These are phyloP conservation scores for Xylota sylvarum DNA, from an alignment of 2,888 invertebrate genomes.

Conservation along the genomic window DNA sequence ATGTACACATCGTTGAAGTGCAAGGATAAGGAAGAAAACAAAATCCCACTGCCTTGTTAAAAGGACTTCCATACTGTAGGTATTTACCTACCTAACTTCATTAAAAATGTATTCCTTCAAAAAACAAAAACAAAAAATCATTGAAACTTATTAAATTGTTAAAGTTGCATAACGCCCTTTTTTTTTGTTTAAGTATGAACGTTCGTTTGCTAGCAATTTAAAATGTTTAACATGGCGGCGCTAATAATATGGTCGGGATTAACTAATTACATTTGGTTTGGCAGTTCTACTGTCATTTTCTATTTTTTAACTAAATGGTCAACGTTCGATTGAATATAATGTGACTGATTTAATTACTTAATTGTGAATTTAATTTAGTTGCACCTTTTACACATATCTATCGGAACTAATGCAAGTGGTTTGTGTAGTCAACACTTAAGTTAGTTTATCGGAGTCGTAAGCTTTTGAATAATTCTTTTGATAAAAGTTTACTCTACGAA, in stretches of 20 bases:
- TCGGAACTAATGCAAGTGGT: neutral
- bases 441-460: too few relatives aligned
- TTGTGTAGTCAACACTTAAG: too few relatives aligned
- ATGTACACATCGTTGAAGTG: neutral
- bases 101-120: neutral
- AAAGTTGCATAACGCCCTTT: conserved; percentile 1
- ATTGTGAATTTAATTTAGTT: conserved; percentile 1
- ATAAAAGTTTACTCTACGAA: too few relatives aligned
- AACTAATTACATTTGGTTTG: neutral
- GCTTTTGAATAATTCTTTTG: too few relatives aligned
- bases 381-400: neutral
- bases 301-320: neutral
- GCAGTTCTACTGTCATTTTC: neutral
- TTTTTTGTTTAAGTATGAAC: neutral
- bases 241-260: conserved; percentile 5
- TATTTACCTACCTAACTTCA: neutral
- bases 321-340: neutral
- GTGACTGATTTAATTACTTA: conserved; percentile 1
- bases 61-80: neutral
- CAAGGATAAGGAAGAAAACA: conserved; percentile 5
- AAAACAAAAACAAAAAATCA: neutral
- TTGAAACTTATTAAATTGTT: neutral
- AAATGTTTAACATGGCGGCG: neutral
- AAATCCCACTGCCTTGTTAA: neutral
- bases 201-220: neutral